A percentile compares a stretch with the other conserved stretches of the same genome.
These are phyloP conservation scores for Escarpia spicata DNA, from an alignment of 2,888 invertebrate genomes.

Conservation along the genomic window DNA sequence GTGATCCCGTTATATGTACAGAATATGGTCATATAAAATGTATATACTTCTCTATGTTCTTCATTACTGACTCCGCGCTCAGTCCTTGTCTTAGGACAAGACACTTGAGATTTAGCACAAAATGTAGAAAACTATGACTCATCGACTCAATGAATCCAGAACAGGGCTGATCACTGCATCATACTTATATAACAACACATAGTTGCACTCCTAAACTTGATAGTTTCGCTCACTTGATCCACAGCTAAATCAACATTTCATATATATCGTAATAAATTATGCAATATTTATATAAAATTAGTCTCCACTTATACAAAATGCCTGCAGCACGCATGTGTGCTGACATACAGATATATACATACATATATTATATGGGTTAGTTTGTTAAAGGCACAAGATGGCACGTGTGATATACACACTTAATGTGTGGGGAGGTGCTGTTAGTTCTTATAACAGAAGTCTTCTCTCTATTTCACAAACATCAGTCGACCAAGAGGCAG, in stretches of 20 bases:
- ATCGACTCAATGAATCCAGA: not conserved
- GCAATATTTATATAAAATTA: conserved; percentile 6
- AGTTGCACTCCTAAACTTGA: not conserved
- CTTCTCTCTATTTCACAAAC: not conserved
- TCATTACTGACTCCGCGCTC: not conserved
- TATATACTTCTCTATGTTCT: not conserved
- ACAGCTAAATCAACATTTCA: not conserved
- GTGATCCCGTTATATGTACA: not conserved
- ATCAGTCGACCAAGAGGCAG: not conserved
- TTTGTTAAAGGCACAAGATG: not conserved
- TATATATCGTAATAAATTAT: conserved; percentile 1
- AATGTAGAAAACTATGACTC: too few species aligned
- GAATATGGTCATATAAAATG: not conserved
- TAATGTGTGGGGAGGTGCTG: not conserved
- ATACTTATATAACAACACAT: not conserved
- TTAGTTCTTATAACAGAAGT: not conserved
- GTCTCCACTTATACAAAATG: not conserved
- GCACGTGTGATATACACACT: not conserved
- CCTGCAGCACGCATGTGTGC: not conserved
- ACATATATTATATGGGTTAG: not conserved
- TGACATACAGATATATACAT: not conserved
- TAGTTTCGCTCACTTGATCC: not conserved
- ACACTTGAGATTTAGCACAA: not conserved
- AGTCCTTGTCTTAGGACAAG: not conserved
- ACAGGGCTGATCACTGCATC: not conserved